Percentiles rank a stretch among this genome's conserved stretches.
Conservation (phyloP, 2,797 vertebrate genomes). For the Sebastes diaconus region DNA sequence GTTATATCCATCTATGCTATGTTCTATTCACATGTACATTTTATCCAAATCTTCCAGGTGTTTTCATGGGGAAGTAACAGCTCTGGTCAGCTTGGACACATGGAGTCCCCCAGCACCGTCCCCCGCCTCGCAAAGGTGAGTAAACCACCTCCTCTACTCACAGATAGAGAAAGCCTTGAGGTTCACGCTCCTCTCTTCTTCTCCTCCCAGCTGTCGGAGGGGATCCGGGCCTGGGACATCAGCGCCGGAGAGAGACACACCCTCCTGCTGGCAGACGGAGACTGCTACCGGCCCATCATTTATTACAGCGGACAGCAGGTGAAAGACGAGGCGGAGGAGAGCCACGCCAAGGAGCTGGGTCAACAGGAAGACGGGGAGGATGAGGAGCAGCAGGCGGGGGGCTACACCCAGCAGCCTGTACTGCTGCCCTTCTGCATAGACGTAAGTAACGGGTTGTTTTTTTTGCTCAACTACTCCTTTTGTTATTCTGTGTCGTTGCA, state of each 20-base stretch:
- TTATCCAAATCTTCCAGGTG: slow-evolving; percentile 79
- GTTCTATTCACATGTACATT: not conserved
- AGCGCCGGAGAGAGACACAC: slow-evolving; percentile 91
- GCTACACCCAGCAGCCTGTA: slow-evolving; percentile 85
- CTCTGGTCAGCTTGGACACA: slow-evolving; percentile 93
- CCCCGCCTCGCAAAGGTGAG: slow-evolving; percentile 92
- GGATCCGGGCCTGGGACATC: slow-evolving; percentile 88
- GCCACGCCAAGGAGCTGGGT: slow-evolving; percentile 14
- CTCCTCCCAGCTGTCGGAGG: slow-evolving; percentile 84
- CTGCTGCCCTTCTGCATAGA: slow-evolving; percentile 90
- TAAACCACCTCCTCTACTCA: not conserved
- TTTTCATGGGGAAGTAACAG: slow-evolving; percentile 95
- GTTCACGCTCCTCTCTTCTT: not conserved
- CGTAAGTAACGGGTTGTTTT: slow-evolving; percentile 62
- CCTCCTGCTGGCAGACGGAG: slow-evolving; percentile 91
- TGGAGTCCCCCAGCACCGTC: slow-evolving; percentile 89
- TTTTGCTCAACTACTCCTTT: too few relatives aligned
- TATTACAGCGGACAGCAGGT: slow-evolving; percentile 93
- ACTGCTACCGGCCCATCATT: slow-evolving; percentile 93
- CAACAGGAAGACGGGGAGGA: slow-evolving; percentile 58
- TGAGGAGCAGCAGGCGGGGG: slow-evolving; percentile 61
- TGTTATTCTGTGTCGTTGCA: too few relatives aligned
- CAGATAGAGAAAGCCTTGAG: accelerated
- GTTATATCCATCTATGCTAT: too few relatives aligned
- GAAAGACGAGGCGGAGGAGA: slow-evolving; percentile 38